phyloP scores from a whole-genome alignment of 2,113 vertebrate species.

The Phyllostomus hastatus region DNA sequence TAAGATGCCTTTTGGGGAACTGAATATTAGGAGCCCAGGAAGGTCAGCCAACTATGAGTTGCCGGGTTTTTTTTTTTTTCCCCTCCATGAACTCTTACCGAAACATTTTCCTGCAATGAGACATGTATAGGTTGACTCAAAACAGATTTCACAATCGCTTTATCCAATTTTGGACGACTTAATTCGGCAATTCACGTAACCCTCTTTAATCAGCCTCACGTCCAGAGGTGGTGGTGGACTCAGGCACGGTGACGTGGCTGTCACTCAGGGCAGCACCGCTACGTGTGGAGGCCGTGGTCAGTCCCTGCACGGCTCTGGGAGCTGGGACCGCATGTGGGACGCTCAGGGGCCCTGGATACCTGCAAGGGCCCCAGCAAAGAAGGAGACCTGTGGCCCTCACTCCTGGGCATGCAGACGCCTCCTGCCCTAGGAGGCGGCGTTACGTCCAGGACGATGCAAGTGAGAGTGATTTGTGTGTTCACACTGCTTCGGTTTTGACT shows the following conservation, averaged over 20 bases:
- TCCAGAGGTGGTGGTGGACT: slow-evolving; percentile 59
- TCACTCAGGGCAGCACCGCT: neutral
- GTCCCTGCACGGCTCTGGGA: neutral
- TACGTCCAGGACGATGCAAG: neutral
- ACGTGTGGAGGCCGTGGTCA: neutral
- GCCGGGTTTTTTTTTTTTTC: slow-evolving; percentile 62
- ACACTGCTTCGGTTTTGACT: neutral
- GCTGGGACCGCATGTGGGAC: neutral
- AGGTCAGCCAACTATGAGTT: slow-evolving; percentile 85
- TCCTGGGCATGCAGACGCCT: neutral
- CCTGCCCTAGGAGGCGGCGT: accelerated
- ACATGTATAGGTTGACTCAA: slow-evolving; percentile 83
- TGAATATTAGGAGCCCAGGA: slow-evolving; percentile 83
- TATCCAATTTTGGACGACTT: slow-evolving; percentile 83
- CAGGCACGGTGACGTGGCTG: slow-evolving; percentile 42
- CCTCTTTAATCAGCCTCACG: slow-evolving; percentile 72
- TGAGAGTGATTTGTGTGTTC: neutral
- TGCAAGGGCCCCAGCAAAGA: neutral
- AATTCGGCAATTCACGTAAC: slow-evolving; percentile 79
- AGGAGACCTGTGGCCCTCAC: neutral
- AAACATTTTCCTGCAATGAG: slow-evolving; percentile 81
- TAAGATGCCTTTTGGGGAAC: slow-evolving; percentile 88
- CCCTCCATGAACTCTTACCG: slow-evolving; percentile 80
- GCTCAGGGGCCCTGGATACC: neutral
- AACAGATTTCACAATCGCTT: slow-evolving; percentile 84